A percentile compares a stretch with the other conserved stretches of the same genome.
phyloP scores from a whole-genome alignment of 2,113 vertebrate species.

The Rattus norvegicus region DNA sequence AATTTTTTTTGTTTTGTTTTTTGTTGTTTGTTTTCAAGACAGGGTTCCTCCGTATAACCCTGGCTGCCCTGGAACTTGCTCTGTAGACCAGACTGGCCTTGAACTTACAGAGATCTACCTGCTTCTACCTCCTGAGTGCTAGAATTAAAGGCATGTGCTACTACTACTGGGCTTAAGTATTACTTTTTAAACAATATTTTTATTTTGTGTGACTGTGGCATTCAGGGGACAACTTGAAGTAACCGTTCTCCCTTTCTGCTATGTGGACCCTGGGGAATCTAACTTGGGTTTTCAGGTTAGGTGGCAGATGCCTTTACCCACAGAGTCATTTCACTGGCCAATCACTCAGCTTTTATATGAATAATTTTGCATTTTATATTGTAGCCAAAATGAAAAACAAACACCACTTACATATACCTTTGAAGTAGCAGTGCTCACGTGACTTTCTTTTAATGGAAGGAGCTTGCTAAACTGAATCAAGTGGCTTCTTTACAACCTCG shows the following conservation, averaged over 20 bases:
- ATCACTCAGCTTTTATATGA: neutral
- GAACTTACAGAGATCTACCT: too few relatives aligned
- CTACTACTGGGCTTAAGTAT: neutral
- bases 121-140: too few relatives aligned
- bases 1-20: too few relatives aligned
- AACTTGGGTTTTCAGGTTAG: neutral
- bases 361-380: neutral
- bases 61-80: too few relatives aligned
- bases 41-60: too few relatives aligned
- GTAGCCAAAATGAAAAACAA: slow-evolving; percentile 51
- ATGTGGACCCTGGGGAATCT: neutral
- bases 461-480: slow-evolving; percentile 36
- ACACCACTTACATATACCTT: neutral
- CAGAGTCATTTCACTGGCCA: neutral
- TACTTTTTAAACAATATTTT: neutral
- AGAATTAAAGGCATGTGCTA: neutral
- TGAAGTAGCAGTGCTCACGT: slow-evolving; percentile 19
- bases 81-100: too few relatives aligned
- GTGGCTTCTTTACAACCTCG: slow-evolving; percentile 58
- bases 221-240: neutral
- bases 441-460: neutral
- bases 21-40: too few relatives aligned
- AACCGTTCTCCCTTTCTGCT: neutral
- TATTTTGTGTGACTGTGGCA: neutral
- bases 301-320: neutral